phyloP scores from a whole-genome alignment of 2,888 invertebrate species.

The Platerodrilus igneus region DNA sequence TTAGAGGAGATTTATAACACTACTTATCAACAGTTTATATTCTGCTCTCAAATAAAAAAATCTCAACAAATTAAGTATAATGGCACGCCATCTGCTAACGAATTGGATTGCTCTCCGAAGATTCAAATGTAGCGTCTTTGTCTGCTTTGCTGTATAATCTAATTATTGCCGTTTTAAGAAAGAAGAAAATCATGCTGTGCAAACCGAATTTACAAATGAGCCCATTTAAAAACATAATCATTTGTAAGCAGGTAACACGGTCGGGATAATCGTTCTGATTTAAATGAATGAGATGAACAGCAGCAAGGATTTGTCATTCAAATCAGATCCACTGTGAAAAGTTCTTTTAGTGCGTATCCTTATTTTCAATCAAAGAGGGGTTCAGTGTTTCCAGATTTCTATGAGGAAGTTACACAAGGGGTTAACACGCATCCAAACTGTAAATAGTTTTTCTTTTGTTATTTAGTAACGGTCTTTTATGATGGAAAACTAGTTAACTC shows the following conservation, averaged over 20 bases:
- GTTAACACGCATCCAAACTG: too few relatives aligned
- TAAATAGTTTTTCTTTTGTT: too few relatives aligned
- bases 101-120: slow-evolving; percentile 26
- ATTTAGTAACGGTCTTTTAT: too few relatives aligned
- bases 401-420: too few relatives aligned
- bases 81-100: slow-evolving; percentile 19
- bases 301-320: slow-evolving; percentile 21
- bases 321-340: background rate
- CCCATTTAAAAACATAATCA: slow-evolving; percentile 37
- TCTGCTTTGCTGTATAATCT: slow-evolving; percentile 34
- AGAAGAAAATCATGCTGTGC: slow-evolving; percentile 22
- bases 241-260: slow-evolving; percentile 34
- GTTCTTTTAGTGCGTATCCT: background rate
- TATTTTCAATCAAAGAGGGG: background rate
- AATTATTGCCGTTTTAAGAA: slow-evolving; percentile 31
- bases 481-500: too few relatives aligned
- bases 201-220: slow-evolving; percentile 29
- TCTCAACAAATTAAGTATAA: slow-evolving; percentile 10
- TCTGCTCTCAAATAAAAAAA: slow-evolving; percentile 6
- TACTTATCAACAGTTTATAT: too few relatives aligned
- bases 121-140: slow-evolving; percentile 32
- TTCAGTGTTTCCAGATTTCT: background rate
- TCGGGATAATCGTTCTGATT: slow-evolving; percentile 25
- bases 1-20: too few relatives aligned
- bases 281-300: slow-evolving; percentile 18